phyloP scores from a whole-genome alignment of 2,888 invertebrate species.

The Enchytraeus crypticus region DNA sequence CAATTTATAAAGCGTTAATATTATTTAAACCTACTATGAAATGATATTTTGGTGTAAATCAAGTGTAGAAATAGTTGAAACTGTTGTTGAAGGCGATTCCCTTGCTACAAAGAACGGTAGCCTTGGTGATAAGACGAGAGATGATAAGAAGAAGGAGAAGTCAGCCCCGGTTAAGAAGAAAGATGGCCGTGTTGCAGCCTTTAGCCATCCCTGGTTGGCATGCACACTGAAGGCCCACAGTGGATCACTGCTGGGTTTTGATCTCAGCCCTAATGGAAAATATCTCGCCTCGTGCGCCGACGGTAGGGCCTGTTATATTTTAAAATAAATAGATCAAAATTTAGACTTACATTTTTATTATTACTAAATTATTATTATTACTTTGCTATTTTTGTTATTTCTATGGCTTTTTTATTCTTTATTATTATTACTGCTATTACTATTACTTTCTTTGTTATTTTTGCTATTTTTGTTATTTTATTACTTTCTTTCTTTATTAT shows the following conservation, averaged over 20 bases:
- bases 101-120: too few species aligned
- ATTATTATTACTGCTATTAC: too few species aligned
- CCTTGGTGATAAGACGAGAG: too few species aligned
- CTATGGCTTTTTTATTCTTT: not conserved
- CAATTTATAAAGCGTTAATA: too few species aligned
- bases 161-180: slow-evolving; percentile 4
- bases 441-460: too few species aligned
- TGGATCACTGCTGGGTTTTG: slow-evolving; percentile 63
- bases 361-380: too few species aligned
- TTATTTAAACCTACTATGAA: too few species aligned
- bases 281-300: slow-evolving; percentile 73
- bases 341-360: not conserved
- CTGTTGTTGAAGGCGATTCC: too few species aligned
- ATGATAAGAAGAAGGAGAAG: slow-evolving; percentile 9
- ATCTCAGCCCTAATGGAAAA: slow-evolving; percentile 76
- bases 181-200: slow-evolving; percentile 32
- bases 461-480: too few species aligned
- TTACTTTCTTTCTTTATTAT: too few species aligned
- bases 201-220: slow-evolving; percentile 69
- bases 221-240: slow-evolving; percentile 68
- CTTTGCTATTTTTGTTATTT: not conserved
- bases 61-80: too few species aligned
- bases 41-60: too few species aligned
- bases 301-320: slow-evolving; percentile 57
- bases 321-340: not conserved